These are phyloP conservation scores for Pandion haliaetus DNA, from an alignment of 2,113 vertebrate genomes.

Conservation along the genomic window DNA sequence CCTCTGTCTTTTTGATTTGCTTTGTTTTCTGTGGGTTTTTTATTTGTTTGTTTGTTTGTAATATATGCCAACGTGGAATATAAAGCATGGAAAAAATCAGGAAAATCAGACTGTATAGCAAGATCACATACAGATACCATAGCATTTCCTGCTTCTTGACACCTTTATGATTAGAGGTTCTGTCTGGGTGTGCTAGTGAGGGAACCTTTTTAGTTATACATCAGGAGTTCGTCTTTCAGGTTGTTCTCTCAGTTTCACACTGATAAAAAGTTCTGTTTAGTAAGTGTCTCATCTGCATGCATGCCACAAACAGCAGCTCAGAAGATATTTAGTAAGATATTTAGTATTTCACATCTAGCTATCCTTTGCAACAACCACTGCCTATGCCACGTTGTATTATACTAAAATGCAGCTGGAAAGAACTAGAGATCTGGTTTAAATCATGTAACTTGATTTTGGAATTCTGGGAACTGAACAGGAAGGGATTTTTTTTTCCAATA, in stretches of 20 bases:
- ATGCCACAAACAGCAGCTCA: neutral
- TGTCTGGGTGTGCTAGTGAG: neutral
- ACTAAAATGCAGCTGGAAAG: neutral
- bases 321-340: neutral
- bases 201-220: neutral
- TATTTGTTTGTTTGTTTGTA: neutral
- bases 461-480: neutral
- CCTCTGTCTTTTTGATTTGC: neutral
- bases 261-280: neutral
- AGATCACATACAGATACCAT: neutral
- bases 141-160: neutral
- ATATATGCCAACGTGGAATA: neutral
- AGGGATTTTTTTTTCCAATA: neutral
- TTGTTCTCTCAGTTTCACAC: neutral
- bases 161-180: neutral
- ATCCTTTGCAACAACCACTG: neutral
- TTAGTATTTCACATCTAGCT: neutral
- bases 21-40: no score
- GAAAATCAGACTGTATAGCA: neutral
- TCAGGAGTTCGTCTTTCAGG: neutral
- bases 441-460: neutral
- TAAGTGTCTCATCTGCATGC: neutral
- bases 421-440: neutral
- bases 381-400: neutral
- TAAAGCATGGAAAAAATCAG: neutral